Conservation (phyloP, 2,113 vertebrate species). For the Gadus macrocephalus region DNA sequence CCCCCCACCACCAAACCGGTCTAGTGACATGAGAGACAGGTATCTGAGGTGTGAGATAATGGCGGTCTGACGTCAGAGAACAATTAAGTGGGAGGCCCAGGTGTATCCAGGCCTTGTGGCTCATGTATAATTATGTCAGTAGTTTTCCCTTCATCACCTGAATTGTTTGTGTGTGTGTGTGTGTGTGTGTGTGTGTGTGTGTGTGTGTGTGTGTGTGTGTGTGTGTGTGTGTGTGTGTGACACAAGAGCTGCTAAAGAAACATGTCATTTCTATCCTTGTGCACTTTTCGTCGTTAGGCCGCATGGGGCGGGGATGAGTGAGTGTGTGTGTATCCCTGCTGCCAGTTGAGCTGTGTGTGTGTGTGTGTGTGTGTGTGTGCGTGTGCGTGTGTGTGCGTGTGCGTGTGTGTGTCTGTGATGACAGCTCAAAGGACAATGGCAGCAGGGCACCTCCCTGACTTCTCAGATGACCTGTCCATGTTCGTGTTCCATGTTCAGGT, state of each 20-base stretch:
- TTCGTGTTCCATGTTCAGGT: conserved; percentile 37
- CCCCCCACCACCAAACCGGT: too few relatives aligned
- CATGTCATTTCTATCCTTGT: too few relatives aligned
- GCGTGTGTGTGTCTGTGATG: conserved; percentile 40
- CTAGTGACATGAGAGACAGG: too few relatives aligned
- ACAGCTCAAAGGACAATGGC: conserved; percentile 54
- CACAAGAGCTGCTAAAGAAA: too few relatives aligned
- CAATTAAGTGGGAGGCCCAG: neutral
- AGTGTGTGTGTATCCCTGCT: too few relatives aligned
- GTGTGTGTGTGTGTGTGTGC: too few relatives aligned
- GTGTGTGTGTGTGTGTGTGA: neutral
- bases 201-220: neutral
- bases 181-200: neutral
- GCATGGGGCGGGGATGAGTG: too few relatives aligned
- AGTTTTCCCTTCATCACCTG: neutral
- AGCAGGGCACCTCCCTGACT: conserved; percentile 39
- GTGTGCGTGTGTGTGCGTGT: too few relatives aligned
- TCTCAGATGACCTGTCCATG: conserved; percentile 60
- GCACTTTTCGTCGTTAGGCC: too few relatives aligned
- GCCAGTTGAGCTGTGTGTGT: too few relatives aligned
- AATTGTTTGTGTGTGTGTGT: neutral
- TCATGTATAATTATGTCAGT: neutral
- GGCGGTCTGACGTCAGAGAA: neutral
- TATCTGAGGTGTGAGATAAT: neutral
- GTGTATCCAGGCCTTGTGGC: neutral